Evolutionary conservation across 2,113 vertebrate species (phyloP), one percentile per base, ranked within the genome.

Genomic region (Coryphaenoides rupestris): DNA sequence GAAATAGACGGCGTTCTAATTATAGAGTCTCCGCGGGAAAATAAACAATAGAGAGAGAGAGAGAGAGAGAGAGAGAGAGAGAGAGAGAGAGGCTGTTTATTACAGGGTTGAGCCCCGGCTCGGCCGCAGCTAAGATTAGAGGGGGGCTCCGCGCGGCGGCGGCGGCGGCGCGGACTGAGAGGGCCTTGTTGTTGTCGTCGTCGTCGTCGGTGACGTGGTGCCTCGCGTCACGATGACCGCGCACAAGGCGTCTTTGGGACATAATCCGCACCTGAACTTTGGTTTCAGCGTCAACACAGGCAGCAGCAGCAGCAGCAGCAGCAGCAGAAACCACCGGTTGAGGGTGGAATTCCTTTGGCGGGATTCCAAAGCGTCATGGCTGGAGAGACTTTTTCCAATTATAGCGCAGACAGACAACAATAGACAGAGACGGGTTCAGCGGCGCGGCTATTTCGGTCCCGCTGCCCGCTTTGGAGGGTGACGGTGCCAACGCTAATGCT

Each of bases 11-110:
- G 33, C 33, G 57, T 58, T 69, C 86, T 77, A 87, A 82, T 84
- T 84, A 84, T 87, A 86, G 80, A 16, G 40, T 14, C 24, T n/a
- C 45, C 33, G 21, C 13, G 28, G n/a, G n/a, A n/a, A 62, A 60
- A 53, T 75, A 78, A 86, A 88, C 80, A 88, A 86, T 81, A 65
- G 69, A 22, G 47, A n/a, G n/a, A n/a, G n/a, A n/a, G n/a, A n/a
- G n/a, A n/a, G n/a, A n/a, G n/a, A n/a, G n/a, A n/a, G n/a, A n/a
- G n/a, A n/a, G n/a, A n/a, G n/a, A n/a, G n/a, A n/a, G n/a, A n/a
- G 47, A 57, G 21, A 33, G 54, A 58, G 55, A 52, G 2, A 2
- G 33, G 63, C 59, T 79, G 77, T 80, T 50, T 81, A 84, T 85
- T 82, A 78, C 63, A 68, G 69, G 66, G 67, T 66, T 73, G 53